Percentiles rank a stretch among this genome's conserved stretches.
These are phyloP conservation scores for Fragum sueziense DNA, from an alignment of 2,888 invertebrate genomes.

Conservation along the genomic window DNA sequence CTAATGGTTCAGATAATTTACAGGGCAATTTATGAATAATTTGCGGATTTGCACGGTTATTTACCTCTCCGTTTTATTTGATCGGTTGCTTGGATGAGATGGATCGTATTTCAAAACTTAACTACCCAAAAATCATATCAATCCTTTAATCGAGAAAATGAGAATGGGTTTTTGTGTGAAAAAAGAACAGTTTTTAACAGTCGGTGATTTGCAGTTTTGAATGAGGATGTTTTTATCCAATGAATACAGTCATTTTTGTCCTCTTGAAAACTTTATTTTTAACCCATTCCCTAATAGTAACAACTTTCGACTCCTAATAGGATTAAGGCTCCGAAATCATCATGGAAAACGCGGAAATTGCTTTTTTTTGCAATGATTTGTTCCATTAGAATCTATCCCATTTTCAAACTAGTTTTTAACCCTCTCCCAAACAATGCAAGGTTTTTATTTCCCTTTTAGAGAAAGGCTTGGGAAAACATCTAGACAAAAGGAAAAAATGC, in stretches of 20 bases:
- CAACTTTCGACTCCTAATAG: too few species aligned
- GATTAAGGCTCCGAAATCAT: too few species aligned
- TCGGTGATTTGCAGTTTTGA: neutral
- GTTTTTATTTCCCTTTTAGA: too few species aligned
- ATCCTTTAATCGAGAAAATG: neutral
- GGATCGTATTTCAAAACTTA: neutral
- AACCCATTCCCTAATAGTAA: neutral
- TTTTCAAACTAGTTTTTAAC: too few species aligned
- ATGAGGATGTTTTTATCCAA: too few species aligned
- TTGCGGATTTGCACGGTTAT: neutral
- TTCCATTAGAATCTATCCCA: too few species aligned
- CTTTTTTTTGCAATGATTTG: too few species aligned
- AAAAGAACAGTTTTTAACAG: neutral
- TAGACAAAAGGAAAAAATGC: slow-evolving; percentile 1
- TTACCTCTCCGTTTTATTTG: neutral
- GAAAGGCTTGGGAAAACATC: neutral
- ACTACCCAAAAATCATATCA: neutral
- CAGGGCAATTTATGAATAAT: neutral
- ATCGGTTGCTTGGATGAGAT: slow-evolving; percentile 1
- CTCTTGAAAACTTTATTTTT: too few species aligned
- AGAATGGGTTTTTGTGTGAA: neutral
- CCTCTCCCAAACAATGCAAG: neutral
- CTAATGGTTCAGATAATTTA: neutral
- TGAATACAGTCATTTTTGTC: too few species aligned
- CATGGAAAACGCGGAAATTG: too few species aligned